Evolutionary conservation across 2,888 invertebrate species (phyloP), one percentile per base, ranked within the genome.

Genomic region (Drosophila paranaensis): DNA sequence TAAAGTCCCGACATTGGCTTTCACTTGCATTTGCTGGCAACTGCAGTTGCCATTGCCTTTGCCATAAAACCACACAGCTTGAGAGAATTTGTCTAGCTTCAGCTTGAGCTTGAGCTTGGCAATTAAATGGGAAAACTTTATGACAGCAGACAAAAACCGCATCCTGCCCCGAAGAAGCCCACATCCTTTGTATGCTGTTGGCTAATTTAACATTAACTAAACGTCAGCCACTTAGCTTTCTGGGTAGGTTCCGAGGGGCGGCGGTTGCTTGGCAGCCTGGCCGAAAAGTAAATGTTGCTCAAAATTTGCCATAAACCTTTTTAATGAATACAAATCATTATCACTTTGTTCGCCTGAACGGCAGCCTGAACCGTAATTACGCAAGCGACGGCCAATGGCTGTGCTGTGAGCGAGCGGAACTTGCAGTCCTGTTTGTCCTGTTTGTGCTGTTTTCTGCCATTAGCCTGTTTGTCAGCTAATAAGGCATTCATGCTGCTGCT

Each of bases 241-340:
- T 57, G 27, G 25, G 2, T 14, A 42, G 42, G 1, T 20, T 20
- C 20, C 20, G 20, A 27, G 27, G 27, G 27, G n/a, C 33, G 25
- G 25, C 14, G 8, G 25, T 14, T 35, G 50, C 27, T 57, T 30
- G 16, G 25, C 25, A 25, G 79, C 66, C 66, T 39, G 61, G 51
- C 79, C 64, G 40, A 62, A 73, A 77, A 80, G 78, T 74, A 89
- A 88, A 86, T 88, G 77, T 81, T 72, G 69, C 83, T 81, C 78
- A 56, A 90, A 88, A 83, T 81, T 81, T 88, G 83, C 80, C 82
- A 78, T 88, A 88, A 88, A 88, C 83, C 90, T 90, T 85, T 88
- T 81, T 83, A 88, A 89, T 90, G 88, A 85, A 86, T 86, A 90
- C 87, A 88, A 88, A 90, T 88, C 87, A 88, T 90, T 88, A 88